A percentile compares a stretch with the other conserved stretches of the same genome.
phyloP scores from a whole-genome alignment of 92 coral and sea anemone species.

The Scolanthus callimorphus region DNA sequence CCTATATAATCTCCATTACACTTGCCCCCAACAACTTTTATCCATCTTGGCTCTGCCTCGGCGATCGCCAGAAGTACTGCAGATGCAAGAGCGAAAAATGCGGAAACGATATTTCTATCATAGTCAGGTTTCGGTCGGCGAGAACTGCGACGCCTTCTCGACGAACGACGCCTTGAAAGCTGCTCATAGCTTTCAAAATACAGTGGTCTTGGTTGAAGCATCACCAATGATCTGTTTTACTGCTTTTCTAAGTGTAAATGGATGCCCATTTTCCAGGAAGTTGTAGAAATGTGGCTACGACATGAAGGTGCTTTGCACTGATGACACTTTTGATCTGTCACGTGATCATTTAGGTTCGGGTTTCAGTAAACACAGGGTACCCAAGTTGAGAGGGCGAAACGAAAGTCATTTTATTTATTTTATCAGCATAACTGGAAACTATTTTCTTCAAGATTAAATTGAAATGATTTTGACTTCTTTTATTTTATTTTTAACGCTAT shows the following conservation, averaged over 20 bases:
- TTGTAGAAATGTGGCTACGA: neutral
- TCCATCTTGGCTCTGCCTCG: conserved; percentile 96
- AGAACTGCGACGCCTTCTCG: conserved; percentile 44
- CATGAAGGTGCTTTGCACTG: neutral
- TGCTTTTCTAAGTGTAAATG: neutral
- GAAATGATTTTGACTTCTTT: no score
- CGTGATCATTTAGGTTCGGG: neutral
- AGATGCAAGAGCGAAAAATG: conserved; percentile 94
- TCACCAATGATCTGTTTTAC: conserved; percentile 7
- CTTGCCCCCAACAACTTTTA: conserved; percentile 68
- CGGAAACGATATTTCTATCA: conserved; percentile 93
- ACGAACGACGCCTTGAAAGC: conserved; percentile 46
- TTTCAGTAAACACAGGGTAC: neutral
- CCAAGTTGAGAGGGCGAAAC: neutral
- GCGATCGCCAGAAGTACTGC: conserved; percentile 94
- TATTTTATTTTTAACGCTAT: no score
- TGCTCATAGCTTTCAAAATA: conserved; percentile 27
- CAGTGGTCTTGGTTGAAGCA: conserved; percentile 51
- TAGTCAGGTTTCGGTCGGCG: conserved; percentile 94
- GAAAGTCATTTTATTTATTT: no score
- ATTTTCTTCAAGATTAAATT: no score
- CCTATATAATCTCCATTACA: conserved; percentile 83
- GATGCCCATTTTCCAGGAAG: neutral
- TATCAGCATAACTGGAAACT: no score
- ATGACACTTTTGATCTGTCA: neutral